Conservation (phyloP, 2,797 vertebrate species). For the Coilia nasus region DNA sequence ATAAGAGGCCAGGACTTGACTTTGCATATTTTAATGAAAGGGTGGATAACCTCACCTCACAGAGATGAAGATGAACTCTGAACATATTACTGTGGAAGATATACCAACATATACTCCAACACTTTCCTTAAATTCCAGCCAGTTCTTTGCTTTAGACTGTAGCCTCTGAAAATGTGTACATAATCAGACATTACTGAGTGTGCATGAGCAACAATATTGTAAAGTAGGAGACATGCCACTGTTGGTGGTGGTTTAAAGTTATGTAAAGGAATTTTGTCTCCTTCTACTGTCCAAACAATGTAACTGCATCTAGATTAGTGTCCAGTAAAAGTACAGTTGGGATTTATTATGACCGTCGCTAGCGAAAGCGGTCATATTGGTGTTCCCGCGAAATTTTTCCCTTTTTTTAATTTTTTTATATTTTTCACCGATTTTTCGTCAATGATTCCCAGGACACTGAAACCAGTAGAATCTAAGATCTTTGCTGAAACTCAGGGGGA, state of each 20-base stretch:
- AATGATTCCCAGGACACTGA: too few species aligned
- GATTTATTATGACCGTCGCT: neutral
- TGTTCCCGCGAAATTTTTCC: too few species aligned
- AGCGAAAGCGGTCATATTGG: too few species aligned
- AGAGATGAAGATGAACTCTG: neutral
- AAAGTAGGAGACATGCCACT: neutral
- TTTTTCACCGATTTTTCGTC: too few species aligned
- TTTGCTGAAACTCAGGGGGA: too few species aligned
- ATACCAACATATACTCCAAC: neutral
- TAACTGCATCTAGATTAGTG: neutral
- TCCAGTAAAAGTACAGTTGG: neutral
- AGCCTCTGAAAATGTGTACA: neutral
- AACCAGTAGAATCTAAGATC: too few species aligned
- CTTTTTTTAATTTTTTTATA: too few species aligned
- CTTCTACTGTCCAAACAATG: neutral
- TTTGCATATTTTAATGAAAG: too few species aligned
- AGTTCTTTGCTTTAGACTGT: neutral
- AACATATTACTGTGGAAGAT: neutral
- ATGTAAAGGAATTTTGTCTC: neutral
- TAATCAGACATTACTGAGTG: neutral
- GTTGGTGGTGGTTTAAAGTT: neutral
- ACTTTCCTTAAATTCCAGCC: neutral
- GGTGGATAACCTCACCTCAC: too few species aligned
- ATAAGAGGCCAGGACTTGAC: neutral
- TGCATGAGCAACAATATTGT: neutral